Evolutionary conservation across 2,113 vertebrate species (phyloP).

Genomic region (Thalassoma bifasciatum): DNA sequence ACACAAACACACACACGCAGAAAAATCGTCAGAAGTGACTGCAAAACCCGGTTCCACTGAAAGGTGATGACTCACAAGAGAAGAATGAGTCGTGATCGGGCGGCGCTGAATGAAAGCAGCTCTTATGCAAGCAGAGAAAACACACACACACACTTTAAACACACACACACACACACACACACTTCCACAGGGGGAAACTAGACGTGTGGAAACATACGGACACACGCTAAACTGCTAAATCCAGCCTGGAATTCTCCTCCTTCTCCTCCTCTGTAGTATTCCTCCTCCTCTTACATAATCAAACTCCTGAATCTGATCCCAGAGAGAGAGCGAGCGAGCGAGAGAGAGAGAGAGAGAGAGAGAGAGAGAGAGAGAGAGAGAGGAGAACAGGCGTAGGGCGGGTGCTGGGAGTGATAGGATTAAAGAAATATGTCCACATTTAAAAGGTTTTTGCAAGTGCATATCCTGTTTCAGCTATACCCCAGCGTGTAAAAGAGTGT

Average conservation of each 20-base stretch:
- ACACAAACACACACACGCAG: slow-evolving; percentile 20
- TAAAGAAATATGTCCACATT: slow-evolving; percentile 18
- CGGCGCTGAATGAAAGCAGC: slow-evolving; percentile 61
- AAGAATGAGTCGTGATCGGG: slow-evolving; percentile 68
- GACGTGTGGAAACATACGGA: slow-evolving; percentile 13
- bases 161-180: background rate
- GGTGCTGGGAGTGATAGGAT: slow-evolving; percentile 22
- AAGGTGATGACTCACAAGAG: slow-evolving; percentile 63
- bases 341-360: no score
- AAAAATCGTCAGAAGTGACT: slow-evolving; percentile 31
- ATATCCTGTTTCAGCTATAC: background rate
- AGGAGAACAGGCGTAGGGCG: slow-evolving; percentile 4
- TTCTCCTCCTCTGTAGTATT: slow-evolving; percentile 1
- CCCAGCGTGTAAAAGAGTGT: no score
- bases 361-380: slow-evolving; percentile 45
- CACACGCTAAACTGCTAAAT: background rate
- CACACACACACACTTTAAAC: background rate
- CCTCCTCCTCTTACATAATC: slow-evolving; percentile 39
- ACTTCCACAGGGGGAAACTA: slow-evolving; percentile 12
- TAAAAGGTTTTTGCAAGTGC: background rate
- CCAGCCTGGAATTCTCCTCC: slow-evolving; percentile 26
- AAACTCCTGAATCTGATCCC: slow-evolving; percentile 14
- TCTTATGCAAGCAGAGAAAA: slow-evolving; percentile 49
- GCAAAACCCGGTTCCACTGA: slow-evolving; percentile 29
- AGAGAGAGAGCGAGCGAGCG: slow-evolving; percentile 41